Evolutionary conservation across 2,113 vertebrate genomes (phyloP).

Genomic region (Aplodontia rufa): DNA sequence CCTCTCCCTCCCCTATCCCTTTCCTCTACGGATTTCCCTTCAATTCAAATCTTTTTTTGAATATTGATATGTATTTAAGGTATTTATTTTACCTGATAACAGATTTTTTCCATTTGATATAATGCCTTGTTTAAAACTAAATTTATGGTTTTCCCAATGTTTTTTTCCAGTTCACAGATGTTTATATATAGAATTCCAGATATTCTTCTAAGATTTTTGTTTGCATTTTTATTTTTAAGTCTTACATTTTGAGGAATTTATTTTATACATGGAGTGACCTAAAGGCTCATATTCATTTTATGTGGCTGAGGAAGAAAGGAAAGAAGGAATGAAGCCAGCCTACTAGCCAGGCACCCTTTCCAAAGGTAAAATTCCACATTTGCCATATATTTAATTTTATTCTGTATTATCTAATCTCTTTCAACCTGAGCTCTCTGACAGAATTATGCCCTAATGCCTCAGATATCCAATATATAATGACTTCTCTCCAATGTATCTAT

Average conservation of each 20-base stretch:
- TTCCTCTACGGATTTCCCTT: too few species aligned
- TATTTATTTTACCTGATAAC: background rate
- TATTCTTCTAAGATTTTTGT: background rate
- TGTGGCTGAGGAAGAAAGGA: background rate
- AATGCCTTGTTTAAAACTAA: background rate
- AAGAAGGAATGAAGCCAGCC: background rate
- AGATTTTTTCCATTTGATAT: background rate
- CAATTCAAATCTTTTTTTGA: background rate
- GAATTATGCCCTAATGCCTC: background rate
- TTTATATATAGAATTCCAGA: background rate
- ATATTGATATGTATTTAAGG: background rate
- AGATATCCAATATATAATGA: background rate
- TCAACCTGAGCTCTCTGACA: background rate
- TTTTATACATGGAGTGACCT: background rate
- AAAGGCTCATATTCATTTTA: slow-evolving; percentile 3
- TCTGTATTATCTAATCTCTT: background rate
- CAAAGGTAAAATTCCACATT: background rate
- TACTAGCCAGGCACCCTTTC: background rate
- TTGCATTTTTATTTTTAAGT: background rate
- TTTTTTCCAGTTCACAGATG: background rate
- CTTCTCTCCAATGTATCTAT: background rate
- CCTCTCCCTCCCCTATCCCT: too few species aligned
- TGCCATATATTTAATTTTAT: background rate
- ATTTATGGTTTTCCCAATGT: background rate
- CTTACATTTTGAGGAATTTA: background rate